phyloP scores from a whole-genome alignment of 2,113 vertebrate genomes.

The Trachemys scripta region DNA sequence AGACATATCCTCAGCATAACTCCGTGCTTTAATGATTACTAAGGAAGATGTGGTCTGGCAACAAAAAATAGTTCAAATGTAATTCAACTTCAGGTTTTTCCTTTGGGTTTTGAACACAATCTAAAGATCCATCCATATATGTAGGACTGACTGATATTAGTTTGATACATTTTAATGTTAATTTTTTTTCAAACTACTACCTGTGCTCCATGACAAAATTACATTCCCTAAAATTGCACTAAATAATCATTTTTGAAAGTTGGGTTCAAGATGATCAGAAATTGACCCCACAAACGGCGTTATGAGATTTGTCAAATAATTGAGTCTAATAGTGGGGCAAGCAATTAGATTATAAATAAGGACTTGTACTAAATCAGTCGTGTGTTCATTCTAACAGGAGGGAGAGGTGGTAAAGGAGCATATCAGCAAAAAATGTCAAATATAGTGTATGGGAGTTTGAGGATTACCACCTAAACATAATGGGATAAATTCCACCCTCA shows the following conservation, averaged over 20 bases:
- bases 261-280: not conserved
- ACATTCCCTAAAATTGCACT: not conserved
- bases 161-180: not conserved
- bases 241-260: not conserved
- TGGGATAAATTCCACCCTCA: not conserved
- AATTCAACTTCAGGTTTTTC: not conserved
- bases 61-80: not conserved
- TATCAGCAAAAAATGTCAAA: not conserved
- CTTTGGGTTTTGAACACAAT: rapidly evolving
- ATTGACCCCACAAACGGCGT: not conserved
- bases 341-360: not conserved
- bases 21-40: rapidly evolving
- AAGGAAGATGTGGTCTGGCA: not conserved
- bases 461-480: not conserved
- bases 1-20: rapidly evolving
- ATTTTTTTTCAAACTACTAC: not conserved
- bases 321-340: not conserved
- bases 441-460: not conserved
- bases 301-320: not conserved
- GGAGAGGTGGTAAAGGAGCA: no score
- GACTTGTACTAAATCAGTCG: not conserved
- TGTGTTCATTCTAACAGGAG: not conserved
- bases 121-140: not conserved
- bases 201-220: not conserved
- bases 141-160: not conserved